A percentile compares a stretch with the other conserved stretches of the same genome.
Evolutionary conservation across 2,888 invertebrate genomes (phyloP).

Genomic region (Hipparchia sbordonii): DNA sequence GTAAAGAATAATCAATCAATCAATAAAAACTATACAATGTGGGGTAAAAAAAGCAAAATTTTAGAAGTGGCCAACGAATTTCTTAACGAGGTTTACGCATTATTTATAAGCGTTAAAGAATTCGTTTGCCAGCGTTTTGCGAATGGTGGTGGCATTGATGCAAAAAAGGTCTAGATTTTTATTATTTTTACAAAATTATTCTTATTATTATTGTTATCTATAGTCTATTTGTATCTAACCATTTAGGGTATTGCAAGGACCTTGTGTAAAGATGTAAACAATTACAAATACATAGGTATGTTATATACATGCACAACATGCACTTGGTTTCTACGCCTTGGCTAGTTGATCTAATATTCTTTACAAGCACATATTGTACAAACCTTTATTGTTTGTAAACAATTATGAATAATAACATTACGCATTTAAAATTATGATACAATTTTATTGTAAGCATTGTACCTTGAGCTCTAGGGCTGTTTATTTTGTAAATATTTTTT

Average conservation of each 20-base stretch:
- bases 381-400: background rate
- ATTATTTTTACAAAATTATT: too few relatives aligned
- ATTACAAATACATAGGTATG: background rate
- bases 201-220: background rate
- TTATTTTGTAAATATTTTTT: background rate
- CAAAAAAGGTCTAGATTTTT: too few relatives aligned
- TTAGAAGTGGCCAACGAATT: too few relatives aligned
- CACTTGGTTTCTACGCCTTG: background rate
- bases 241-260: background rate
- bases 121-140: too few relatives aligned
- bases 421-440: too few relatives aligned
- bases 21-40: too few relatives aligned
- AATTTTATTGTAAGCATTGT: background rate
- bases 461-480: background rate
- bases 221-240: background rate
- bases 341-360: slow-evolving; percentile 1
- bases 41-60: too few relatives aligned
- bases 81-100: too few relatives aligned
- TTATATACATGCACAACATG: background rate
- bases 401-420: background rate
- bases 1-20: too few relatives aligned
- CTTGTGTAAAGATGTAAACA: background rate
- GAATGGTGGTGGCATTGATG: too few relatives aligned
- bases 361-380: background rate
- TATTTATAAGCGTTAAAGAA: too few relatives aligned